phyloP scores from a whole-genome alignment of 2,113 vertebrate genomes.

The Mastomys coucha region DNA sequence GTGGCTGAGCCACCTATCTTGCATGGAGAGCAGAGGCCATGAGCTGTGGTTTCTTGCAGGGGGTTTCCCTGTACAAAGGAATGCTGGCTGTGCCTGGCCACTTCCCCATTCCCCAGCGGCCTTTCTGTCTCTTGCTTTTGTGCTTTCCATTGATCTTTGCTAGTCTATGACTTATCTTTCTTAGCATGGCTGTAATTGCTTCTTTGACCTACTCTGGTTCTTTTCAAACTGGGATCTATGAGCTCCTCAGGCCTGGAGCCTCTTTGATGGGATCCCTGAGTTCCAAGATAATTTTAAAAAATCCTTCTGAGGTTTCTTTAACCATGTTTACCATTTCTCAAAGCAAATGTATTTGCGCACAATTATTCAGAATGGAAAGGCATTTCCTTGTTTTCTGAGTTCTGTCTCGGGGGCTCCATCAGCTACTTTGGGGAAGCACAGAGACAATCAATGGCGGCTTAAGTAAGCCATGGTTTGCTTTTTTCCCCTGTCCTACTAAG shows the following conservation, averaged over 20 bases:
- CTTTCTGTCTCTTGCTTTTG: neutral
- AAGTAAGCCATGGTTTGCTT: neutral
- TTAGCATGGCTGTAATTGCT: neutral
- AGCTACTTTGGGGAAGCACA: neutral
- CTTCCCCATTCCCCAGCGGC: too few species aligned
- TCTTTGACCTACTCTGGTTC: neutral
- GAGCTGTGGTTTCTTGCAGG: neutral
- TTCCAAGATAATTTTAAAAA: neutral
- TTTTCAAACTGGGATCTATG: neutral
- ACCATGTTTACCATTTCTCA: neutral
- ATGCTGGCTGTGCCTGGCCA: neutral
- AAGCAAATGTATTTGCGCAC: neutral
- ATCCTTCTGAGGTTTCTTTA: neutral
- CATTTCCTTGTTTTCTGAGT: constrained; percentile 14
- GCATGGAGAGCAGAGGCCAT: neutral
- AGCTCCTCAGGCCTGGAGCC: neutral
- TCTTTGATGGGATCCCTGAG: constrained; percentile 16
- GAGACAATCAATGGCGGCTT: neutral
- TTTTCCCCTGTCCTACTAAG: neutral
- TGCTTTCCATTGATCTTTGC: neutral
- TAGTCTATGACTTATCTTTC: neutral
- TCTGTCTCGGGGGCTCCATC: neutral
- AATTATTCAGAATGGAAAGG: neutral
- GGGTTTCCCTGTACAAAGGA: neutral
- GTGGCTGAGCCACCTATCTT: accelerated